phyloP scores from a whole-genome alignment of 2,888 invertebrate genomes.

The Sarcophaga caerulescens region DNA sequence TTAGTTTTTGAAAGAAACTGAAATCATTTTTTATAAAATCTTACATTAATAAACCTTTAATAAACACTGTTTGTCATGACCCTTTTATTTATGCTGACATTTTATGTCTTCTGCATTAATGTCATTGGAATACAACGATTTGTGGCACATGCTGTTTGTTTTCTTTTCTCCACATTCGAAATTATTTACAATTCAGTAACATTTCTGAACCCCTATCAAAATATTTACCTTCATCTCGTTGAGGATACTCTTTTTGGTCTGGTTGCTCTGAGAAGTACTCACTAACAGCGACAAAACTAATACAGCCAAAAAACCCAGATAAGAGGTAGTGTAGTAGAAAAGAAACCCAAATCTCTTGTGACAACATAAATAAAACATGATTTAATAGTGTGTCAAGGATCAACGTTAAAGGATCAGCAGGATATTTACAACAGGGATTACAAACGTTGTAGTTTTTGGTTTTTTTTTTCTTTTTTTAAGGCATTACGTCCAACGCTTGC shows the following conservation, averaged over 20 bases:
- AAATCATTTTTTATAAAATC: not conserved
- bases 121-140: constrained; percentile 23
- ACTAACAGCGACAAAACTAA: constrained; percentile 9
- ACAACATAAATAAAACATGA: constrained; percentile 80
- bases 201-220: constrained; percentile 54
- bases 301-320: not conserved
- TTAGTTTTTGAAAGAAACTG: too few relatives aligned
- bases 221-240: constrained; percentile 45
- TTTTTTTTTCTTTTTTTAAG: not conserved
- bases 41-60: constrained; percentile 44
- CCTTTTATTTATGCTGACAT: constrained; percentile 33
- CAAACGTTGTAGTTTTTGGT: constrained; percentile 64
- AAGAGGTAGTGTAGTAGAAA: not conserved
- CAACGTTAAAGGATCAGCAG: constrained; percentile 76
- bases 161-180: not conserved
- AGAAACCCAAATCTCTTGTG: constrained; percentile 77
- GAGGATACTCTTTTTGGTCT: not conserved
- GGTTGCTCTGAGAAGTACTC: not conserved
- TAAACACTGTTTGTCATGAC: constrained; percentile 28
- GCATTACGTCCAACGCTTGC: not conserved
- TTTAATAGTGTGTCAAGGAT: constrained; percentile 75
- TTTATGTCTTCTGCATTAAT: constrained; percentile 18
- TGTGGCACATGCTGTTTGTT: constrained; percentile 51
- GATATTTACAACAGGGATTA: constrained; percentile 79
- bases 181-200: constrained; percentile 49